These are phyloP conservation scores for Trachelus stipa DNA, from an alignment of 2,888 invertebrate genomes.

Conservation along the genomic window DNA sequence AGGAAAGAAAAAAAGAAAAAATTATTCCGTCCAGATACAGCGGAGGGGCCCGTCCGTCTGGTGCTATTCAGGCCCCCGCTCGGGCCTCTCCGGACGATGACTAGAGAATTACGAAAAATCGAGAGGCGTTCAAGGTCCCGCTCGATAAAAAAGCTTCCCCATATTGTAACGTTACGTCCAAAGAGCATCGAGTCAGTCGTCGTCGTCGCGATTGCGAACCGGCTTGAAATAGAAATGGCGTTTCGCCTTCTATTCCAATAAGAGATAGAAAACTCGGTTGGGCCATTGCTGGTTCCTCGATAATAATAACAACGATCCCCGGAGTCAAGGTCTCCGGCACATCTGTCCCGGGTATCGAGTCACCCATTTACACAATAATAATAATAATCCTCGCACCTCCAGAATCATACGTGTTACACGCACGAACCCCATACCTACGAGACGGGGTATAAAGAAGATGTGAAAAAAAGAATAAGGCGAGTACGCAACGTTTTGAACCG, in stretches of 20 bases:
- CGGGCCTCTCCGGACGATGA: background rate
- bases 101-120: background rate
- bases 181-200: background rate
- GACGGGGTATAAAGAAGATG: conserved; percentile 3
- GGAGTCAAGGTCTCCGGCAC: background rate
- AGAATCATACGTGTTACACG: background rate
- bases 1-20: background rate
- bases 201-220: background rate
- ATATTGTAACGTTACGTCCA: background rate
- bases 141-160: background rate
- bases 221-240: background rate
- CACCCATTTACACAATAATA: conserved; percentile 1
- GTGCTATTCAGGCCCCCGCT: background rate
- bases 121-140: background rate
- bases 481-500: conserved; percentile 7
- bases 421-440: background rate
- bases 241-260: background rate
- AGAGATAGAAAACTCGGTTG: background rate
- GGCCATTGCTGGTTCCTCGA: background rate
- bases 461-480: conserved; percentile 5
- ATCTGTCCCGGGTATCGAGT: background rate
- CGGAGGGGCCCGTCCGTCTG: background rate
- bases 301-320: background rate
- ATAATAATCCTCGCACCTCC: background rate
- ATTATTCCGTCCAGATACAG: background rate